phyloP scores from a whole-genome alignment of 2,797 vertebrate genomes.

The Myotis planiceps region DNA sequence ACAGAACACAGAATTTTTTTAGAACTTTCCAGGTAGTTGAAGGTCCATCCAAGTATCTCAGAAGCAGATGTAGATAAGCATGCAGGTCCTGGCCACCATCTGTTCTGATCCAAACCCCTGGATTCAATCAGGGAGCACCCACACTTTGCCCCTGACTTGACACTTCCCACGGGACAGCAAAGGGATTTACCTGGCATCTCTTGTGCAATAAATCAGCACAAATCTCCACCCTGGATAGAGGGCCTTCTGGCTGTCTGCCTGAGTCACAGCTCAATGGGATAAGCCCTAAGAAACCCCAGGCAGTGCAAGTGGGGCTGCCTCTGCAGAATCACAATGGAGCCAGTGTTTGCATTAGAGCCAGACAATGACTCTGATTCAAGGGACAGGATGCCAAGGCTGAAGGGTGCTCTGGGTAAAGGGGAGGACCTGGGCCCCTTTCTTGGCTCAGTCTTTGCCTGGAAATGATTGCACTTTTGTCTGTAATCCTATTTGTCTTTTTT shows the following conservation, averaged over 20 bases:
- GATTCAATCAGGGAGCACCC: conserved; percentile 50
- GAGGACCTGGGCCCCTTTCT: conserved; percentile 70
- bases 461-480: conserved; percentile 73
- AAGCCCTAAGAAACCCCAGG: conserved; percentile 71
- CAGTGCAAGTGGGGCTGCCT: conserved; percentile 36
- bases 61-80: background rate
- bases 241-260: conserved; percentile 67
- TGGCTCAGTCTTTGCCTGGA: conserved; percentile 68
- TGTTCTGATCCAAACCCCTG: background rate
- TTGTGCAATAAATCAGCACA: conserved; percentile 75
- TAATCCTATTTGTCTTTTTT: conserved; percentile 5
- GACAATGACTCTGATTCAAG: conserved; percentile 80
- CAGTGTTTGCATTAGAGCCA: conserved; percentile 74
- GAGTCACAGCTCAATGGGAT: conserved; percentile 73
- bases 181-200: conserved; percentile 66
- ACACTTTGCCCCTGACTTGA: conserved; percentile 71
- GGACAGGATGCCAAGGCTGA: conserved; percentile 66
- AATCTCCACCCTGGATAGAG: conserved; percentile 72
- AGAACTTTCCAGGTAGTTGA: conserved; percentile 45
- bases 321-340: conserved; percentile 74
- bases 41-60: background rate
- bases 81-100: background rate
- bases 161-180: conserved; percentile 75
- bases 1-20: conserved; percentile 23
- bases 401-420: conserved; percentile 66